Base-by-base conservation (phyloP, 2,888 invertebrate species). In the Invenusta paracnida region DNA sequence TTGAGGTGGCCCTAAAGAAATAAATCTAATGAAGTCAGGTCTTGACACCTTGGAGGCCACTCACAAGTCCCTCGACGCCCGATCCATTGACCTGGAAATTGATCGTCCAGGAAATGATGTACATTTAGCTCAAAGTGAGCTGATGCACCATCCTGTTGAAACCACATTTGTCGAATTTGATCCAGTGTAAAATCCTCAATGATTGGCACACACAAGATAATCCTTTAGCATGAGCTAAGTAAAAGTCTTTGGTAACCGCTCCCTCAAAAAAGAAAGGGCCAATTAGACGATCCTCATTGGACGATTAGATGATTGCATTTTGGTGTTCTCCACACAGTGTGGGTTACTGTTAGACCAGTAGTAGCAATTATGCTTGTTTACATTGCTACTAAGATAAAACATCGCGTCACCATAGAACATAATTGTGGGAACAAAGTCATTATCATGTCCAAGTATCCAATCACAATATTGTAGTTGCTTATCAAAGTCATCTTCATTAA, bases 321-420 rank as follows among this genome's bases (percentile, higher is more conserved):
- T 48, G 48, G 17, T 48, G 48, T 48, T 17, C 17, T 48, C 48
- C 48, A 48, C 48, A 5, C 48, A 48, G 48, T 48, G 48, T 48
- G 48, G 48, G 48, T 48, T 48, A 48, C 48, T 48, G 48, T 5
- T 48, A 48, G 48, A 48, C 48, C 48, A 48, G 48, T 5, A 11
- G 17, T 48, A 17, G 48, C 48, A 48, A 48, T 48, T 48, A 48
- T 48, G 48, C 48, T 17, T 73, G 25, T 73, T n/a, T 73, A 73
- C 25, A 73, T 73, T 73, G 73, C 73, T 23, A 73, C 73, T 73
- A 73, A 73, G 73, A 73, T 73, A 73, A 73, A 73, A 73, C 73
- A 73, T 73, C 5, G 73, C 73, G 2, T 73, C 27, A 25, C 23
- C 25, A 23, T 5, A 73, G 73, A 73, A 73, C 17, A 73, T 73